Evolutionary conservation across 2,113 vertebrate species (phyloP), one percentile per base, ranked within the genome.

Genomic region (Clinocottus analis): DNA sequence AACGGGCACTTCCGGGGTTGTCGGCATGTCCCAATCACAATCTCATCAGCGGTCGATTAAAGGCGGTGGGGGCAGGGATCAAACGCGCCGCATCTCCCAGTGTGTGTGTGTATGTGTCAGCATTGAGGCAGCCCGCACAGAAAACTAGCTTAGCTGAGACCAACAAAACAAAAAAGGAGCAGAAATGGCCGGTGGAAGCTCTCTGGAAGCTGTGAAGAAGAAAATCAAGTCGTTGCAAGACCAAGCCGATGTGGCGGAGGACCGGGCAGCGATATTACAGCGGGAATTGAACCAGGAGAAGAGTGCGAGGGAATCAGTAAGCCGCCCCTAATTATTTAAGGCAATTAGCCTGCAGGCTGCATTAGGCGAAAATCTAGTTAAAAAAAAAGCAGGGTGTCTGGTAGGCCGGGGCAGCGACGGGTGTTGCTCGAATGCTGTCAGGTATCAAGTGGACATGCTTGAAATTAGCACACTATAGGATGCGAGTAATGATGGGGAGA

Each of bases 211-310:
- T 25, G 97, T 98, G 72, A 96, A 96, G 77, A 95, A 97, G 88
- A 99, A 98, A 93, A 98, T 98, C 64, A 96, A 96, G 75, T 95
- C 95, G 79, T 75, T 99, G 89, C 97, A 98, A 83, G 96, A 97
- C 84, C 96, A 97, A 93, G 96, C 96, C 67, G 96, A 97, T 37
- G 72, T 64, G 9, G 96, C 97, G 8, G 96, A 99, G 93, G 96
- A 97, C 55, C 94, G 92, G 67, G 96, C 96, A 7, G 92, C 95
- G 62, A 88, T 82, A 62, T 93, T 99, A 61, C 97, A 98, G 93
- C 94, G 95, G 69, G 96, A 98, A 37, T 94, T 97, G 85, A 95
- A 96, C 88, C 87, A 91, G 83, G 96, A 99, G 93, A 93, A 95
- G 90, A 95, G 94, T 14, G 89, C 96, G 75, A 94, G 96, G 86